A percentile compares a stretch with the other conserved stretches of the same genome.
Evolutionary conservation across 2,797 vertebrate genomes (phyloP).

Genomic region (Sandelia bainsii): DNA sequence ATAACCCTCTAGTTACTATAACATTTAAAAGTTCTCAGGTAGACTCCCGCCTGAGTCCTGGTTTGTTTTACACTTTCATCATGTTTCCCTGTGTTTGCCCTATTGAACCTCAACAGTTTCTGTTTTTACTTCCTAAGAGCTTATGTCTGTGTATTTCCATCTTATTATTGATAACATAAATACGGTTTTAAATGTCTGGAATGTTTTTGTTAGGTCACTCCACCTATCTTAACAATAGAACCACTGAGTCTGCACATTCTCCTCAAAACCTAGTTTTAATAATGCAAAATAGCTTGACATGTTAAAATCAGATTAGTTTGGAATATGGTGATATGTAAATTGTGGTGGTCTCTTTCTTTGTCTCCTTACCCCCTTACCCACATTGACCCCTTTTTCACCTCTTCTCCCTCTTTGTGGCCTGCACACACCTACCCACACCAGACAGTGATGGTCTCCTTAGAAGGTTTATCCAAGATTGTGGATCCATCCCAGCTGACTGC

Average conservation of each 20-base stretch:
- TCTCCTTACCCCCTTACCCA: not conserved
- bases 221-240: slow-evolving; percentile 52
- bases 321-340: slow-evolving; percentile 4
- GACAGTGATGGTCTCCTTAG: slow-evolving; percentile 99
- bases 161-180: slow-evolving; percentile 68
- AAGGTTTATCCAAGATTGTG: slow-evolving; percentile 98
- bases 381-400: not conserved
- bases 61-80: slow-evolving; percentile 21
- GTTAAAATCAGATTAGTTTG: slow-evolving; percentile 16
- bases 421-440: slow-evolving; percentile 57
- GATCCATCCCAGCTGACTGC: slow-evolving; percentile 97
- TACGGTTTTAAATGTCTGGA: slow-evolving; percentile 51
- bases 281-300: slow-evolving; percentile 35
- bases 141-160: slow-evolving; percentile 39
- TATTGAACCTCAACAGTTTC: slow-evolving; percentile 31
- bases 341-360: not conserved
- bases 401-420: not conserved
- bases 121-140: slow-evolving; percentile 49
- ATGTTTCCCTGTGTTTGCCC: slow-evolving; percentile 8
- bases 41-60: not conserved
- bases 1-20: not conserved
- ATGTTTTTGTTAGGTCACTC: slow-evolving; percentile 42
- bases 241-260: slow-evolving; percentile 51
- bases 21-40: not conserved
- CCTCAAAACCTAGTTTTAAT: slow-evolving; percentile 38